Evolutionary conservation across 35 echinoderm and acorn worm genomes (phyloP).

Genomic region (Heliocidaris erythrogramma): DNA sequence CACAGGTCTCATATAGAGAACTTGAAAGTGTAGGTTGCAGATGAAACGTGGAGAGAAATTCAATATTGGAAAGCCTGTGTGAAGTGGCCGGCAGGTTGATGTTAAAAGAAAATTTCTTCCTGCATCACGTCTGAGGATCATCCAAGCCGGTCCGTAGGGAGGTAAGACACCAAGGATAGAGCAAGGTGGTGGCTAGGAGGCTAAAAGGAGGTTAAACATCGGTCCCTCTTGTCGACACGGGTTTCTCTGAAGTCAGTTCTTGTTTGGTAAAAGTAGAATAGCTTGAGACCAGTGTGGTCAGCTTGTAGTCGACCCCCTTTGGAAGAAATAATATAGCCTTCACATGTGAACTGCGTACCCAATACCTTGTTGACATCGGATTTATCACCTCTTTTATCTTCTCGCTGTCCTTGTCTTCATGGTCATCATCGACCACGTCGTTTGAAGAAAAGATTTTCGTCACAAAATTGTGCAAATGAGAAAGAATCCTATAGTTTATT

Average conservation of each 20-base stretch:
- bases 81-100: neutral
- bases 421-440: too few relatives aligned
- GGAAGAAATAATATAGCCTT: neutral
- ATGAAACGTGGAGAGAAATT: conserved; percentile 11
- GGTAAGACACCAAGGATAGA: neutral
- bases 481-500: too few relatives aligned
- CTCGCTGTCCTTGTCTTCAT: neutral
- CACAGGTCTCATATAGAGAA: neutral
- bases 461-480: too few relatives aligned
- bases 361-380: neutral
- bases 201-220: neutral
- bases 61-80: neutral
- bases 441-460: too few relatives aligned
- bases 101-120: neutral
- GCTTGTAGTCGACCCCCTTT: neutral
- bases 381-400: neutral
- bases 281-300: neutral
- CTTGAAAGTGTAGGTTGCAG: conserved; percentile 5
- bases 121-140: neutral
- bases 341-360: neutral
- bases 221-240: neutral
- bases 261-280: neutral
- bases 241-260: neutral
- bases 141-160: neutral
- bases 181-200: neutral